These are phyloP conservation scores for Idaea aversata DNA, from an alignment of 2,888 invertebrate species.

Conservation along the genomic window DNA sequence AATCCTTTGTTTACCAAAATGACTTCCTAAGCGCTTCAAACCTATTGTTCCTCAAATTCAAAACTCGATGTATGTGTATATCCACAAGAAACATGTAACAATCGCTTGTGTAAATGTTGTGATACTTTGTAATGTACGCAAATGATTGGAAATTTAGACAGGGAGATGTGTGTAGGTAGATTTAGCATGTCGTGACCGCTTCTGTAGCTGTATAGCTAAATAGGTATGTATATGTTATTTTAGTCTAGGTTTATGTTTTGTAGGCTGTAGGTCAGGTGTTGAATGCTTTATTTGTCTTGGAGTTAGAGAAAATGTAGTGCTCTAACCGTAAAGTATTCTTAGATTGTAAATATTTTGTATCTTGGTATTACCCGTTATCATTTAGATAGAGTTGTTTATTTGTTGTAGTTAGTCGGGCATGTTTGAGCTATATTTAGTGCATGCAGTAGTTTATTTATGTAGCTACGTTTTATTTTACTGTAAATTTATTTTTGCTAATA, in stretches of 20 bases:
- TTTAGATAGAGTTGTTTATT: background rate
- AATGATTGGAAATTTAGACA: background rate
- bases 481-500: conserved; percentile 4
- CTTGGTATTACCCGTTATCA: background rate
- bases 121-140: conserved; percentile 2
- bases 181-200: conserved; percentile 3
- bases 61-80: background rate
- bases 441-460: conserved; percentile 1
- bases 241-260: background rate
- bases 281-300: background rate
- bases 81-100: conserved; percentile 2
- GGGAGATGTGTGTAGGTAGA: background rate
- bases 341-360: background rate
- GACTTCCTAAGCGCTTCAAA: background rate
- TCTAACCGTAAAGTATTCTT: background rate
- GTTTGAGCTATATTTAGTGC: background rate
- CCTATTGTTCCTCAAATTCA: background rate
- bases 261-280: background rate
- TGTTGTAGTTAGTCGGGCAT: background rate
- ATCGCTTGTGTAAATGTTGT: background rate
- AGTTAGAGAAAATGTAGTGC: background rate
- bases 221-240: too few species aligned
- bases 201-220: background rate
- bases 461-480: background rate
- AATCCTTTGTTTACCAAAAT: background rate